A percentile compares a stretch with the other conserved stretches of the same genome.
phyloP scores from a whole-genome alignment of 2,888 invertebrate genomes.

The Hermodice carunculata region DNA sequence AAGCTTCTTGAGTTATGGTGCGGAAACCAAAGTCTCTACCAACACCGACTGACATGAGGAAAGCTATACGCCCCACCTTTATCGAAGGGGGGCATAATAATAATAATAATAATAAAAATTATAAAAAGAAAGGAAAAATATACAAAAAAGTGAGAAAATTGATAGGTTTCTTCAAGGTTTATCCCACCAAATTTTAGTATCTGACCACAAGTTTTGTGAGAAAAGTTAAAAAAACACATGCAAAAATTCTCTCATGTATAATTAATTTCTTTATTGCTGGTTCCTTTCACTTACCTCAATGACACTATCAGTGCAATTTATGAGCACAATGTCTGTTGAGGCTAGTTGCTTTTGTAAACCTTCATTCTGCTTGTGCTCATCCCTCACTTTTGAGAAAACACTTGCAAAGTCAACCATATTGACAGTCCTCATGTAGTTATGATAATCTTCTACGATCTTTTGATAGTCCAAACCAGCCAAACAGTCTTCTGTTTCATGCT shows the following conservation, averaged over 20 bases:
- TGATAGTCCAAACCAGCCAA: conserved; percentile 12
- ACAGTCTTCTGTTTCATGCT: not conserved
- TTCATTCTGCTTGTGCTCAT: conserved; percentile 37
- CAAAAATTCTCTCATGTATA: too few species aligned
- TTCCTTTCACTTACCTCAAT: conserved; percentile 52
- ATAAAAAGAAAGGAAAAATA: not conserved
- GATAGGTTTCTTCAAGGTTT: too few species aligned
- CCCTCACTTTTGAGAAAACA: conserved; percentile 32
- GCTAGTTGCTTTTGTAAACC: conserved; percentile 40
- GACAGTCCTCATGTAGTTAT: conserved; percentile 44
- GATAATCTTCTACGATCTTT: conserved; percentile 35
- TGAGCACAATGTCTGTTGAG: conserved; percentile 33
- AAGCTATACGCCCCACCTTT: too few species aligned
- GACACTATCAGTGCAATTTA: conserved; percentile 42
- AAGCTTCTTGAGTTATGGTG: too few species aligned
- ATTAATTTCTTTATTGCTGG: too few species aligned
- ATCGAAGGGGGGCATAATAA: too few species aligned
- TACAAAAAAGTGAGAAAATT: too few species aligned
- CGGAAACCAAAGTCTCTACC: too few species aligned
- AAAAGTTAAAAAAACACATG: too few species aligned
- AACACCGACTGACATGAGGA: too few species aligned
- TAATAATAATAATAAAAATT: not conserved
- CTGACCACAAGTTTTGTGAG: too few species aligned
- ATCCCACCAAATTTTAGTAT: too few species aligned
- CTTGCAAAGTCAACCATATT: conserved; percentile 51